Evolutionary conservation across 1,140 invertebrate genomes (phyloP).

Genomic region (Pseudomyrmex concolor): DNA sequence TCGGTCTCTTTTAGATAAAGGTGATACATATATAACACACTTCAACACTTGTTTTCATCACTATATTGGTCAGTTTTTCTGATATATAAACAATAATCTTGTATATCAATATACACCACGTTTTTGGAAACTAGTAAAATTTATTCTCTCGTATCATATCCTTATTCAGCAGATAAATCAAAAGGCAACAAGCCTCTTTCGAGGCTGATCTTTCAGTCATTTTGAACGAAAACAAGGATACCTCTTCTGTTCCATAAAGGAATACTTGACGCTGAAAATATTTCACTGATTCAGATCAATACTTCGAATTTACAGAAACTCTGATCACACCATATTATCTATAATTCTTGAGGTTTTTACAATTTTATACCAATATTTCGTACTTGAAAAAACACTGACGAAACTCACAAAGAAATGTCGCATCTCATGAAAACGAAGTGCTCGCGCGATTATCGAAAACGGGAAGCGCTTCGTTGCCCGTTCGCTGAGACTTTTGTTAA

Average conservation of each 20-base stretch:
- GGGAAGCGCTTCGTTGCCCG: not conserved
- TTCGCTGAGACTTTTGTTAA: conserved; percentile 19
- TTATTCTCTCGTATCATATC: conserved; percentile 4
- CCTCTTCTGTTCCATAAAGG: not conserved
- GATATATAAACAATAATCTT: not conserved
- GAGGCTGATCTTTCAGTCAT: conserved; percentile 31
- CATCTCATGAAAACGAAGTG: conserved; percentile 24
- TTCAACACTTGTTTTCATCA: conserved; percentile 23
- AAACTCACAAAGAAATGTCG: not conserved
- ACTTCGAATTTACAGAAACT: not conserved
- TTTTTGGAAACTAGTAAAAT: conserved; percentile 33
- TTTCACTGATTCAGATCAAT: not conserved
- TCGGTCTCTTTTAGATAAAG: not conserved
- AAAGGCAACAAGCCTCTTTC: conserved; percentile 18
- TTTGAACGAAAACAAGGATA: conserved; percentile 2
- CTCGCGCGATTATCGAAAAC: conserved; percentile 17
- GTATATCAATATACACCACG: not conserved
- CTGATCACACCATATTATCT: not conserved
- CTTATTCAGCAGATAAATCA: not conserved
- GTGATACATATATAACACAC: not conserved
- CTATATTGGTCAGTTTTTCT: not conserved
- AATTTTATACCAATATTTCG: not conserved
- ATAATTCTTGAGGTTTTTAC: conserved; percentile 21
- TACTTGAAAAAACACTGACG: conserved; percentile 17
- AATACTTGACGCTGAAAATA: not conserved